These are phyloP conservation scores for Araneus ventricosus DNA, from an alignment of 1,140 invertebrate species.

Conservation along the genomic window DNA sequence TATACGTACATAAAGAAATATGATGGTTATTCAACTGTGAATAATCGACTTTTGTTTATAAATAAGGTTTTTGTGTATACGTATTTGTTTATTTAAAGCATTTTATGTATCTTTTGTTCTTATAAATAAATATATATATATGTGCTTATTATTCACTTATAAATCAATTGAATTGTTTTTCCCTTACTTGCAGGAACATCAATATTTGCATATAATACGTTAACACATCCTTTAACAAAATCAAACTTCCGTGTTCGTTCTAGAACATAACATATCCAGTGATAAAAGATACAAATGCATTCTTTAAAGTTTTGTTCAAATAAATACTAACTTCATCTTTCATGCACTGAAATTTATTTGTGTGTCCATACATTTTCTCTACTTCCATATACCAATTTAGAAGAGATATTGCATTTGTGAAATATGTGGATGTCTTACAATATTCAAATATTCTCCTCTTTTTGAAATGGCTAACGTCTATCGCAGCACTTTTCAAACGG, in stretches of 20 bases:
- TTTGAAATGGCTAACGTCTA: background rate
- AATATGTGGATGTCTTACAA: background rate
- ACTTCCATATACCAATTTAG: background rate
- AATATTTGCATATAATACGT: background rate
- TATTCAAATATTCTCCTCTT: background rate
- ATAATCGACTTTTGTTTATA: no score
- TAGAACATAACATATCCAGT: background rate
- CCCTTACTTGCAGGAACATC: rapidly evolving
- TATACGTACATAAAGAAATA: no score
- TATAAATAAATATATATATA: no score
- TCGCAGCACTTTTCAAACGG: background rate
- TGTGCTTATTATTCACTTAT: no score
- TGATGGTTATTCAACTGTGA: no score
- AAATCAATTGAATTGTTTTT: background rate
- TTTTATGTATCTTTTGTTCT: no score
- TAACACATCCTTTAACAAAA: background rate
- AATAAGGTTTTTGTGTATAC: no score
- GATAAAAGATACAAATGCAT: background rate
- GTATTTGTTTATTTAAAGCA: no score
- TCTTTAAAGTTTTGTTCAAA: background rate
- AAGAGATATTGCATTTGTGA: slow-evolving; percentile 8
- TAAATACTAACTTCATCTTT: background rate
- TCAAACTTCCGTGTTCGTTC: background rate
- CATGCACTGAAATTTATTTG: background rate
- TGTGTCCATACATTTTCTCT: background rate